These are phyloP conservation scores for Phymastichus coffea DNA, from an alignment of 1,140 invertebrate genomes.

Conservation along the genomic window DNA sequence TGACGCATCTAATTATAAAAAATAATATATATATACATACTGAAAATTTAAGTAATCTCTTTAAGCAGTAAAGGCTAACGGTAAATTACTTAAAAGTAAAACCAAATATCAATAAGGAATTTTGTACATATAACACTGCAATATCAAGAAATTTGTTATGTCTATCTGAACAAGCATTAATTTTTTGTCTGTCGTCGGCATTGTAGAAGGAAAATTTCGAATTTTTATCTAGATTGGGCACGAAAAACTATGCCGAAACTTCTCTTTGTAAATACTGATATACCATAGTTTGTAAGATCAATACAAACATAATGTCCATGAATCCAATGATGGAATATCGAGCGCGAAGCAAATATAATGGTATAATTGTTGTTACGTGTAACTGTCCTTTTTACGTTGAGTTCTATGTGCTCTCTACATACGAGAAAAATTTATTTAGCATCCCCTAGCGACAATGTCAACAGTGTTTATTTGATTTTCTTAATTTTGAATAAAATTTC, in stretches of 20 bases:
- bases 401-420: conserved; percentile 21
- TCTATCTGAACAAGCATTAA: no score
- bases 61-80: background rate
- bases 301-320: conserved; percentile 3
- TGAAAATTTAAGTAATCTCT: background rate
- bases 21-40: no score
- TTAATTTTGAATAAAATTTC: conserved; percentile 2
- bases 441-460: background rate
- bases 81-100: background rate
- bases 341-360: conserved; percentile 2
- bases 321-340: background rate
- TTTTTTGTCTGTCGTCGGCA: no score
- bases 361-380: conserved; percentile 19
- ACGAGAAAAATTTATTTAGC: background rate
- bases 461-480: background rate
- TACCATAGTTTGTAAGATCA: conserved; percentile 7
- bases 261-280: conserved; percentile 22
- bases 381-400: conserved; percentile 6
- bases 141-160: no score
- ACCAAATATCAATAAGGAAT: background rate
- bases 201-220: no score
- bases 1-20: no score
- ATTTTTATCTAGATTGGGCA: no score
- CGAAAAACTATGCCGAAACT: conserved; percentile 5
- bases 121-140: background rate